Evolutionary conservation across 2,797 vertebrate genomes (phyloP), one percentile per base, ranked within the genome.

Genomic region (Neostethus bicornis): DNA sequence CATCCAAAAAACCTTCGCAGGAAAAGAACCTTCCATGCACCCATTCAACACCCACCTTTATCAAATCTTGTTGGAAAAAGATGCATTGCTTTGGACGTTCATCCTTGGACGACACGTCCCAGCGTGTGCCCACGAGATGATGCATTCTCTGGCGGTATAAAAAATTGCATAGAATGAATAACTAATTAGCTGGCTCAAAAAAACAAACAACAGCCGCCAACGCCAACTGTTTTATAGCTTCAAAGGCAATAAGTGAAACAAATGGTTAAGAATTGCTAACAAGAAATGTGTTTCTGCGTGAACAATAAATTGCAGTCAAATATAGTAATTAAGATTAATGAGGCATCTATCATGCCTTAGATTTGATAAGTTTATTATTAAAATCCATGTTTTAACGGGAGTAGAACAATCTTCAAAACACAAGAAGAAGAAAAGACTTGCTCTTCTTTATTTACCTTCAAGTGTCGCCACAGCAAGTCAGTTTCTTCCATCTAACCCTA

Each of bases 121-220:
- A 63, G 70, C 34, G 17, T 69, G 73, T 39, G 51, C 75, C 65
- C 70, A 75, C 71, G 65, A 45, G 61, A 80, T 70, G 73, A 79
- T 64, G 42, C 64, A 73, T 51, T 60, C 52, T 55, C 46, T 66
- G 70, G 75, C 69, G 58, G 58, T 64, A 63, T 80, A 83, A 69
- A 78, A 75, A 81, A 82, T 66, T 66, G 73, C 75, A 74, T 49
- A 66, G 47, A 66, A 78, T 39, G 71, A 81, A 83, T 85, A 79
- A 71, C 59, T 69, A 75, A 86, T 79, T 66, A 72, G 66, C 58
- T 64, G 37, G 31, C 71, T 73, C 56, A 61, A 28, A 70, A 28
- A 70, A 51, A 69, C 63, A 45, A 74, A 61, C 57, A 50, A n/a
- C 56, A 77, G 55, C 73, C 66, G 81, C 75, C 61, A 83, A 76